Conservation (phyloP, 2,797 vertebrate genomes). For the Alcedo quadribrachys region DNA sequence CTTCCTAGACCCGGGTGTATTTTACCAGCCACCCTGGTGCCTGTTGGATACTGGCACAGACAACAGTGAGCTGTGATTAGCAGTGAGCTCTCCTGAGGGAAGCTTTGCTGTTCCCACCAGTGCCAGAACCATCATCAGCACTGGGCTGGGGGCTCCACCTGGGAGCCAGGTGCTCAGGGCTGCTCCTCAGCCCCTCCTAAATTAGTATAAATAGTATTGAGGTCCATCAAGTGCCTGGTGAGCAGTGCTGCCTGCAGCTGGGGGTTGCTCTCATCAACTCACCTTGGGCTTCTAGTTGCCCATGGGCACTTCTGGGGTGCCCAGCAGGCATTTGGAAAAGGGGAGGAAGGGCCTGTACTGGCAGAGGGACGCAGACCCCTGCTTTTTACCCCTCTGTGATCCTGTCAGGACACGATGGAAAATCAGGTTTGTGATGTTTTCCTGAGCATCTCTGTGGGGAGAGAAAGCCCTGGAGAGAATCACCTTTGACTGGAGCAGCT, state of each 20-base stretch:
- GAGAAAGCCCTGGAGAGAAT: not conserved
- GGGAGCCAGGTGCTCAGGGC: not conserved
- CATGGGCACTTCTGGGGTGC: not conserved
- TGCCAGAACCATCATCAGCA: fast-evolving
- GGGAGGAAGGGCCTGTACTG: not conserved
- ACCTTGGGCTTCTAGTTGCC: not conserved
- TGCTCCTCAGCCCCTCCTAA: not conserved
- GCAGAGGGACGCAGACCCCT: not conserved
- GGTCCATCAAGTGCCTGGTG: not conserved
- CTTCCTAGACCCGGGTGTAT: not conserved
- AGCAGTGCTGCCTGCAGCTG: not conserved
- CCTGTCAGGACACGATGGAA: not conserved
- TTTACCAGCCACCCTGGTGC: not conserved
- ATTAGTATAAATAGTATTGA: not conserved
- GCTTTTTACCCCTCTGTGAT: not conserved
- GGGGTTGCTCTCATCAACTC: not conserved
- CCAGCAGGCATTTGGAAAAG: not conserved
- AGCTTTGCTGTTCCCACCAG: not conserved
- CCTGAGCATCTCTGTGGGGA: not conserved
- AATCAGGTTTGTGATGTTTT: not conserved
- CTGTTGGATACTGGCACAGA: not conserved
- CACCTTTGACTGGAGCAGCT: fast-evolving
- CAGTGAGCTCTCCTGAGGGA: fast-evolving
- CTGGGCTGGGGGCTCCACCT: fast-evolving
- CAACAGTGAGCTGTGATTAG: not conserved